Evolutionary conservation across 2,797 vertebrate species (phyloP).

Genomic region (Phoeniculus purpureus): DNA sequence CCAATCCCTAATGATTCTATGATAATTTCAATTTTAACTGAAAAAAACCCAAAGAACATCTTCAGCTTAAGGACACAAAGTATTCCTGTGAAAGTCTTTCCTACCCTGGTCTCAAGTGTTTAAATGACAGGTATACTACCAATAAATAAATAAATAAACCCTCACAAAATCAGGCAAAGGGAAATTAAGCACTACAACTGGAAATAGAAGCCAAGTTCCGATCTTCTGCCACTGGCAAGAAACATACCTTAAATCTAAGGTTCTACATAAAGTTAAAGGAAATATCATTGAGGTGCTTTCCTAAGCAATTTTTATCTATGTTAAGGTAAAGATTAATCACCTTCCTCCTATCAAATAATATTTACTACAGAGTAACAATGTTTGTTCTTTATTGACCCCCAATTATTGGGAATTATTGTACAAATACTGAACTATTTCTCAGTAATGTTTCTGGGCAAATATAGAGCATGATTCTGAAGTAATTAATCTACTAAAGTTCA

Average conservation of each 20-base stretch:
- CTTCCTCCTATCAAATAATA: not conserved
- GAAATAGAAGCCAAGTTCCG: not conserved
- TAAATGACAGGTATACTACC: not conserved
- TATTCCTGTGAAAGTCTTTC: not conserved
- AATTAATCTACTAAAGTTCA: constrained; percentile 77
- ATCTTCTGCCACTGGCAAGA: not conserved
- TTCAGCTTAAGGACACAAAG: not conserved
- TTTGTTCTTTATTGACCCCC: not conserved
- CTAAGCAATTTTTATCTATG: not conserved
- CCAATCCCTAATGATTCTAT: too few relatives aligned
- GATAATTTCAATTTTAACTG: not conserved
- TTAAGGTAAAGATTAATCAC: not conserved
- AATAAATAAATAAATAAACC: not conserved
- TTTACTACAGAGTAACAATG: not conserved
- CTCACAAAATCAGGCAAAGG: not conserved
- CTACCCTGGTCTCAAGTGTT: not conserved
- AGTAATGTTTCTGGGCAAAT: not conserved
- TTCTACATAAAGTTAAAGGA: not conserved
- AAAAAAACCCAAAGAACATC: not conserved
- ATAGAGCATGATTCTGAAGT: constrained; percentile 45
- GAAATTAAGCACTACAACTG: not conserved
- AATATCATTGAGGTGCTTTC: not conserved
- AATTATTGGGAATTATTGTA: not conserved
- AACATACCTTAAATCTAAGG: not conserved
- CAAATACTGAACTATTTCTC: not conserved